Conservation (phyloP, 2,888 invertebrate species). For the Ennomos fuscantarius region DNA sequence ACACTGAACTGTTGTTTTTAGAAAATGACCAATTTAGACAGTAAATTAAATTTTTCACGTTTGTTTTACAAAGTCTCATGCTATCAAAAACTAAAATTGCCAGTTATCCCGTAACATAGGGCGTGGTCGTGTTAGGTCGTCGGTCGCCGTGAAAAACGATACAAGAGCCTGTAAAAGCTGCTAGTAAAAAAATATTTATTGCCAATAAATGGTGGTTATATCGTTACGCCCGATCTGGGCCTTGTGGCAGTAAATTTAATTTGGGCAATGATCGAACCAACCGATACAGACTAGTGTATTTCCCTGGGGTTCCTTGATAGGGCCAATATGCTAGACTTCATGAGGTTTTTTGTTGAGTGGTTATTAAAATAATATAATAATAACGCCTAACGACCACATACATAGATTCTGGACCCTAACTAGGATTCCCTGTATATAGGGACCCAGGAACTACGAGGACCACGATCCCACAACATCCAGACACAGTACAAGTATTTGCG, state of each 20-base stretch:
- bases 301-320: slow-evolving; percentile 53
- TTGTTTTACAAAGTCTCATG: slow-evolving; percentile 30
- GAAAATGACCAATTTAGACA: too few relatives aligned
- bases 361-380: too few relatives aligned
- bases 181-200: slow-evolving; percentile 76
- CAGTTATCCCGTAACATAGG: slow-evolving; percentile 54
- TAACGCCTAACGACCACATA: too few relatives aligned
- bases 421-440: too few relatives aligned
- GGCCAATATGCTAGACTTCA: slow-evolving; percentile 25
- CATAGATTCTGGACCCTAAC: too few relatives aligned
- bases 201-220: slow-evolving; percentile 69
- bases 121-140: slow-evolving; percentile 47
- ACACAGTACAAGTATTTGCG: too few relatives aligned
- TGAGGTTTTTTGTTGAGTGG: slow-evolving; percentile 13
- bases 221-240: slow-evolving; percentile 65
- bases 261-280: slow-evolving; percentile 61
- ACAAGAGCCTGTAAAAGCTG: slow-evolving; percentile 56
- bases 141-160: slow-evolving; percentile 55
- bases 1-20: background rate
- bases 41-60: too few relatives aligned
- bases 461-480: too few relatives aligned
- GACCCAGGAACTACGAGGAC: too few relatives aligned
- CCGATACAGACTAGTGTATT: slow-evolving; percentile 52
- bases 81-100: slow-evolving; percentile 48
- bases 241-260: slow-evolving; percentile 72